A percentile compares a stretch with the other conserved stretches of the same genome.
These are phyloP conservation scores for Heliconius hewitsoni DNA, from an alignment of 1,140 invertebrate species.

Conservation along the genomic window DNA sequence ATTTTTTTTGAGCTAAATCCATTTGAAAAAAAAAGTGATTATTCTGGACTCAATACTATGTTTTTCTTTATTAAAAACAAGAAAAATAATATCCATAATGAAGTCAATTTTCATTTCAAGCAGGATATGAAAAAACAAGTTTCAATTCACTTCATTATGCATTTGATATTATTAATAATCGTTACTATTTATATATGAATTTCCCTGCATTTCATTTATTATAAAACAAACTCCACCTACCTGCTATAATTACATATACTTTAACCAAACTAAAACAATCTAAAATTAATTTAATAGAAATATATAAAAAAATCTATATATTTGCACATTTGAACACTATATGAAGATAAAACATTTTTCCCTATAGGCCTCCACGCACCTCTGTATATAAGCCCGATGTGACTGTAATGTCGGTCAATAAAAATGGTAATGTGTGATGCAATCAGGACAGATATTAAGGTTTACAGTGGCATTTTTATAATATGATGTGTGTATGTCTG, in stretches of 20 bases:
- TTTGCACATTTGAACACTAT: slow-evolving; percentile 27
- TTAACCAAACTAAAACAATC: neutral
- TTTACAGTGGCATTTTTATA: slow-evolving; percentile 39
- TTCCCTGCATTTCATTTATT: too few species aligned
- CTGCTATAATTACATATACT: neutral
- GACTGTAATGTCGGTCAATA: slow-evolving; percentile 46
- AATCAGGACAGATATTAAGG: slow-evolving; percentile 34
- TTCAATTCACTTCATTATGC: too few species aligned
- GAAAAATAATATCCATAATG: too few species aligned
- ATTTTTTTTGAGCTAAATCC: too few species aligned
- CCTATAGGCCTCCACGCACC: slow-evolving; percentile 42
- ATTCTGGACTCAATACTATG: too few species aligned
- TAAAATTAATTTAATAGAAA: neutral
- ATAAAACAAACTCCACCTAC: neutral
- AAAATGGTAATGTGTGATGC: slow-evolving; percentile 49
- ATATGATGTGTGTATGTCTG: slow-evolving; percentile 21
- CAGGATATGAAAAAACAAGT: too few species aligned
- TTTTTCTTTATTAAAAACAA: too few species aligned
- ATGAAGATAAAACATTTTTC: slow-evolving; percentile 37
- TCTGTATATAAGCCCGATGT: slow-evolving; percentile 46
- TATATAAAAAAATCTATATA: neutral
- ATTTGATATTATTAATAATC: too few species aligned
- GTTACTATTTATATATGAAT: too few species aligned
- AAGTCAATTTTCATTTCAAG: too few species aligned
- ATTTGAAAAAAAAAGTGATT: too few species aligned